Conservation (phyloP, 2,888 invertebrate species). For the Masnerella sp. region DNA sequence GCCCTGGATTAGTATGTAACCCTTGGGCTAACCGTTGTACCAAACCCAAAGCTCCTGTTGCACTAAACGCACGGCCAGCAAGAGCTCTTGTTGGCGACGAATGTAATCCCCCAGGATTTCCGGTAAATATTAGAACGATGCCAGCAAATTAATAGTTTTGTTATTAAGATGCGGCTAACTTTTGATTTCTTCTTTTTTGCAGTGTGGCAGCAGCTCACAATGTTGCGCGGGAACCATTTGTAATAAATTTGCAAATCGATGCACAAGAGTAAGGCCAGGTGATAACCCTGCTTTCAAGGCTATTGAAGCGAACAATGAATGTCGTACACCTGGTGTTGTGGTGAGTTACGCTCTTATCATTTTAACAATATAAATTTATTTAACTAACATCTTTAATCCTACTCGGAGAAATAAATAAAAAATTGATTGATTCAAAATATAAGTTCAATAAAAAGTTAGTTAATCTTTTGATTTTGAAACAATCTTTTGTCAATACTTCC, state of each 20-base stretch:
- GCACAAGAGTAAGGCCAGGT: not conserved
- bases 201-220: too few relatives aligned
- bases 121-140: slow-evolving; percentile 16
- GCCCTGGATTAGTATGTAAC: slow-evolving; percentile 39
- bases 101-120: slow-evolving; percentile 31
- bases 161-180: too few relatives aligned
- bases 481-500: too few relatives aligned
- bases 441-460: too few relatives aligned
- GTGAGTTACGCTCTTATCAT: slow-evolving; percentile 8
- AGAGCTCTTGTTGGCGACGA: slow-evolving; percentile 8
- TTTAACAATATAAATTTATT: not conserved
- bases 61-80: not conserved
- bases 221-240: not conserved
- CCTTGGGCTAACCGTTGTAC: slow-evolving; percentile 43
- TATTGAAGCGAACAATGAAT: not conserved
- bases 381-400: not conserved
- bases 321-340: slow-evolving; percentile 8
- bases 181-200: too few relatives aligned
- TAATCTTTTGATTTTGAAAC: too few relatives aligned
- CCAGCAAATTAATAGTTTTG: not conserved
- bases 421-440: too few relatives aligned
- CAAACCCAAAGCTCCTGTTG: slow-evolving; percentile 7
- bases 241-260: not conserved
- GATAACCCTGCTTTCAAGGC: not conserved
- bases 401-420: too few relatives aligned